Evolutionary conservation across 2,797 vertebrate species (phyloP).

Genomic region (Pteropus rufus): DNA sequence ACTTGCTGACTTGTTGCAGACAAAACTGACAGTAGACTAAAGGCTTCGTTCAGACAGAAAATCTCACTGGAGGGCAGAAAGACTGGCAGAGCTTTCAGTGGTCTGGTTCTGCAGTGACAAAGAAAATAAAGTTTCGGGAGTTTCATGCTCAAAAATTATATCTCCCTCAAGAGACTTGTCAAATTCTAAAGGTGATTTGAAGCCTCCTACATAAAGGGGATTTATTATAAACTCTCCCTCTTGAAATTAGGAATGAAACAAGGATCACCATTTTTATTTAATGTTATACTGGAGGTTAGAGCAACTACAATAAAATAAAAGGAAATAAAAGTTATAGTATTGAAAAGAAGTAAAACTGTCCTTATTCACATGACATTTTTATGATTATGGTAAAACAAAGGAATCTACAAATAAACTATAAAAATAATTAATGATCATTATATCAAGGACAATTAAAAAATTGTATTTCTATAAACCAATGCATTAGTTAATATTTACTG

Average conservation of each 20-base stretch:
- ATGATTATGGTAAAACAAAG: not conserved
- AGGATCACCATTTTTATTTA: not conserved
- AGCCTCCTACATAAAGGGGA: not conserved
- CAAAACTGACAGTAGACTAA: not conserved
- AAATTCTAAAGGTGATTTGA: not conserved
- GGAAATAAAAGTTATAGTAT: not conserved
- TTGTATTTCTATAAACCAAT: not conserved
- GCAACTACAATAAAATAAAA: not conserved
- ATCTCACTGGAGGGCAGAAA: not conserved
- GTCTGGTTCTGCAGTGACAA: not conserved
- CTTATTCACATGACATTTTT: not conserved
- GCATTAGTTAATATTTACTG: not conserved
- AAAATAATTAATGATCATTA: not conserved
- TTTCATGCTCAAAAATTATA: not conserved
- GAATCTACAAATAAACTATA: not conserved
- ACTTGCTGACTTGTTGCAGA: not conserved
- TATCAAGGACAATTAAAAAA: not conserved
- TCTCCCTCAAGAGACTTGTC: not conserved
- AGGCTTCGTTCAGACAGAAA: not conserved
- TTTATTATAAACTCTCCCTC: not conserved
- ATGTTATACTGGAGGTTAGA: not conserved
- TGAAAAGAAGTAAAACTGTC: not conserved
- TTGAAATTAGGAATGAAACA: not conserved
- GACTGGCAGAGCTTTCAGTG: not conserved
- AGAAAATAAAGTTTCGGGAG: not conserved